Base-by-base conservation (phyloP, 2,113 vertebrate genomes). In the Paradoxurus hermaphroditus region DNA sequence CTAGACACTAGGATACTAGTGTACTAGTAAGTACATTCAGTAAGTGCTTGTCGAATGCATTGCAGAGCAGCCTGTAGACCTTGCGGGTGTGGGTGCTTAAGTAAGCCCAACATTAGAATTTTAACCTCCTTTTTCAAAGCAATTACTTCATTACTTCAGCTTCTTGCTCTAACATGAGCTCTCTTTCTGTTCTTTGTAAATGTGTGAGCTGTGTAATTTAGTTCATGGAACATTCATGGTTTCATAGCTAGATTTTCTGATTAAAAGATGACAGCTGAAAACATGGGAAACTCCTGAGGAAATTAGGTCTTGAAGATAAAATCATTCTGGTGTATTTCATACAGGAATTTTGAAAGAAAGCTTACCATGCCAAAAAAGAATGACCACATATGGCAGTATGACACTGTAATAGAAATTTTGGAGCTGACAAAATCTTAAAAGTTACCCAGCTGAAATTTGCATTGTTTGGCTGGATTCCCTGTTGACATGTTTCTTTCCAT, bases 171-270 rank as follows among this genome's bases (percentile, higher is more conserved):
- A 67, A 34, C 3, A 5, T 8, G 19, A 11, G 39, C 9, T 77
- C 19, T 63, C 29, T 79, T 86, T 84, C 67, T 86, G 0, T 70
- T 65, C 11, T 86, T 34, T 63, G 44, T 84, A n/a, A 89, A 27
- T 31, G 6, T 75, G 70, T 81, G 21, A 70, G 4, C 63, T 41
- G 18, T 79, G 4, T 87, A 9, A 44, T 63, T 63, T 68, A 21
- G n/a, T 63, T 93, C 85, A 68, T 8, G 73, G 75, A 73, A 6
- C n/a, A n/a, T 49, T 56, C 83, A 27, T 68, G 36, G 39, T 46
- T 93, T 96, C 39, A n/a, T 18, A 93, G 63, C 29, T 81, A 41
- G 31, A 41, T 70, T 77, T 96, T 86, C 78, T 91, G 77, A 41
- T 72, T 46, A 25, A 81, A 44, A 70, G 56, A 84, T 81, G 46